Evolutionary conservation across 2,888 invertebrate species (phyloP).

Genomic region (Rutpela maculata): DNA sequence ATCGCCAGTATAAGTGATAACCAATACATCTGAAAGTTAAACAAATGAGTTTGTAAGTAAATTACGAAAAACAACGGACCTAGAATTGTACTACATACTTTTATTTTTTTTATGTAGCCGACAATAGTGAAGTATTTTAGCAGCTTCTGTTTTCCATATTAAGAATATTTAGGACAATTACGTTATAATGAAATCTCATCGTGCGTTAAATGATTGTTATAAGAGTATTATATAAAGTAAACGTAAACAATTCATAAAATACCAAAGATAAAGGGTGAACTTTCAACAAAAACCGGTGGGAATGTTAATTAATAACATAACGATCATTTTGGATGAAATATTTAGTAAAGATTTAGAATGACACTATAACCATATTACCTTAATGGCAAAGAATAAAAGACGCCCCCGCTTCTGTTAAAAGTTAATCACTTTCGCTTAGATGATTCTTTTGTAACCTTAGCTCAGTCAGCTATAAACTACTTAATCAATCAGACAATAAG

Average conservation of each 20-base stretch:
- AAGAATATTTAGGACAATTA: too few relatives aligned
- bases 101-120: too few relatives aligned
- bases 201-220: neutral
- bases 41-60: too few relatives aligned
- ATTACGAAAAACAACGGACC: too few relatives aligned
- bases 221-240: neutral
- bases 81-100: too few relatives aligned
- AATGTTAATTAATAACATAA: slow-evolving; percentile 14
- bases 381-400: neutral
- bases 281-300: neutral
- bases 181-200: neutral
- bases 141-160: too few relatives aligned
- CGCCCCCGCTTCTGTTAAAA: slow-evolving; percentile 4
- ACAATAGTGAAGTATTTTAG: too few relatives aligned
- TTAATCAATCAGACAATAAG: slow-evolving; percentile 15
- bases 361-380: neutral
- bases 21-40: too few relatives aligned
- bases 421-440: slow-evolving; percentile 20
- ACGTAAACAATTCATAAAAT: neutral
- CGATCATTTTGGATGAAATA: neutral
- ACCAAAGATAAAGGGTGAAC: neutral
- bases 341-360: slow-evolving; percentile 11
- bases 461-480: slow-evolving; percentile 18
- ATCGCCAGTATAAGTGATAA: too few relatives aligned
- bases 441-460: neutral